Evolutionary conservation across 2,888 invertebrate species (phyloP).

Genomic region (Hyalella azteca): DNA sequence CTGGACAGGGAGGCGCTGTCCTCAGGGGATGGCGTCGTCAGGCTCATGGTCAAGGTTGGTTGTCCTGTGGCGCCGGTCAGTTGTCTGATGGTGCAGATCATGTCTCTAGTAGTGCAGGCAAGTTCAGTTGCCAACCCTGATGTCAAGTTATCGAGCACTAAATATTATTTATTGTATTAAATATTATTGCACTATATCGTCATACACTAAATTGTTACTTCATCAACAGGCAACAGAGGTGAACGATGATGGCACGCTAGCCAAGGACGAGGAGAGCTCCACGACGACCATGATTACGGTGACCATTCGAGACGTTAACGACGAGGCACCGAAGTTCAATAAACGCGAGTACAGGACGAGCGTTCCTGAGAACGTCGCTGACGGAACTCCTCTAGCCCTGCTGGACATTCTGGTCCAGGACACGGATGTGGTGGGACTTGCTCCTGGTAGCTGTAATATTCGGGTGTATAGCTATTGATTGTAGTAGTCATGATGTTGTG

Average conservation of each 20-base stretch:
- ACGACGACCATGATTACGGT: slow-evolving; percentile 78
- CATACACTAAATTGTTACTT: too few species aligned
- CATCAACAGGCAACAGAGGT: slow-evolving; percentile 82
- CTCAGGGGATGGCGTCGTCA: slow-evolving; percentile 75
- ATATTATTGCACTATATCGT: too few species aligned
- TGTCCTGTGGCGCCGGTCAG: too few species aligned
- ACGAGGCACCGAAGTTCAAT: slow-evolving; percentile 85
- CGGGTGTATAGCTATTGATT: too few species aligned
- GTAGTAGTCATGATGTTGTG: too few species aligned
- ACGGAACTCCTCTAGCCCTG: slow-evolving; percentile 80
- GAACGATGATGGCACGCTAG: slow-evolving; percentile 69
- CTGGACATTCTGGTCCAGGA: slow-evolving; percentile 85
- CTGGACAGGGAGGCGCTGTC: slow-evolving; percentile 83
- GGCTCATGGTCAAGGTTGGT: slow-evolving; percentile 73
- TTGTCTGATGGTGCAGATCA: too few species aligned
- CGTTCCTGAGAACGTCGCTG: slow-evolving; percentile 81
- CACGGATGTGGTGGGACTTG: slow-evolving; percentile 81
- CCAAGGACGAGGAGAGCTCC: slow-evolving; percentile 64
- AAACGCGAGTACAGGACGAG: slow-evolving; percentile 79
- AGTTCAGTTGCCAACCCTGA: too few species aligned
- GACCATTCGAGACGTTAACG: slow-evolving; percentile 86
- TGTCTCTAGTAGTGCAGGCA: too few species aligned
- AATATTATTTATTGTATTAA: too few species aligned
- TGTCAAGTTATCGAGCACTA: too few species aligned
- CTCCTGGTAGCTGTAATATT: too few species aligned